Conservation (phyloP, 2,888 invertebrate genomes). For the Parelbella ahira region DNA sequence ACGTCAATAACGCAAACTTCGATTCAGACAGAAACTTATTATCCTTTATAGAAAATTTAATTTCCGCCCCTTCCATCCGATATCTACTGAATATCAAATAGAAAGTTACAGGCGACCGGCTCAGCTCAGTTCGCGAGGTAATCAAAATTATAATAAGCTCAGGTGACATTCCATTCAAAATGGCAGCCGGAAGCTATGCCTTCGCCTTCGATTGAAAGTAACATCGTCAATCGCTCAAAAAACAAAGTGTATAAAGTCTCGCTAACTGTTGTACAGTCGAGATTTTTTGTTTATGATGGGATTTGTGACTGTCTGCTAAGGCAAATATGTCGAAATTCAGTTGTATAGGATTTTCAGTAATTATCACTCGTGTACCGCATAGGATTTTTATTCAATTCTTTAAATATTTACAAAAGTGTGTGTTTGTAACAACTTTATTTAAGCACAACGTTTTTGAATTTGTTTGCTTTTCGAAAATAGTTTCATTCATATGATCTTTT, state of each 20-base stretch:
- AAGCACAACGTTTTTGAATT: too few species aligned
- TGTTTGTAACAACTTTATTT: too few species aligned
- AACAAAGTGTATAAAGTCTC: background rate
- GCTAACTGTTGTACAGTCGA: too few species aligned
- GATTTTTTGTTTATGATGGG: too few species aligned
- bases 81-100: slow-evolving; percentile 39
- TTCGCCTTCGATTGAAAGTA: background rate
- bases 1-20: slow-evolving; percentile 31
- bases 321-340: too few species aligned
- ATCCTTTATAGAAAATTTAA: slow-evolving; percentile 51
- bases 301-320: too few species aligned
- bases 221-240: background rate
- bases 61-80: slow-evolving; percentile 53
- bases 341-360: too few species aligned
- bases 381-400: too few species aligned
- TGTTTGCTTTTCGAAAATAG: too few species aligned
- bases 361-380: too few species aligned
- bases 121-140: slow-evolving; percentile 43
- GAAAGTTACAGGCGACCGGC: slow-evolving; percentile 41
- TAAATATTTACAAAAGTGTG: too few species aligned
- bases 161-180: slow-evolving; percentile 34
- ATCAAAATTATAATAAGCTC: slow-evolving; percentile 63
- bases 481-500: too few species aligned
- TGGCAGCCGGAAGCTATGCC: slow-evolving; percentile 14
- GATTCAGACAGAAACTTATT: slow-evolving; percentile 34